These are phyloP conservation scores for Crocidura indochinensis DNA, from an alignment of 2,797 vertebrate genomes.

Conservation along the genomic window DNA sequence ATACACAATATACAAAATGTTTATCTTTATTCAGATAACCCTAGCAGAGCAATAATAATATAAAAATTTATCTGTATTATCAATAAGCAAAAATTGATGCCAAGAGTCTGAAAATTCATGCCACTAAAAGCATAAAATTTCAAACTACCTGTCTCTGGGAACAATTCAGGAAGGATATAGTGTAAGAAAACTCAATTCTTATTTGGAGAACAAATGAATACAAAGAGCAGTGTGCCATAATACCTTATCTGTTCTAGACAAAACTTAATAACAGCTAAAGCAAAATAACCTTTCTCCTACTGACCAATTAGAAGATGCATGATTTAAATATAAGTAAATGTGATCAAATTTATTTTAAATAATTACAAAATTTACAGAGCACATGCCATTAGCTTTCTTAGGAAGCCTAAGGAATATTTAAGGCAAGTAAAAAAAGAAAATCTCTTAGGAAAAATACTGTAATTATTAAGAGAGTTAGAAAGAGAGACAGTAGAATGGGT, in stretches of 20 bases:
- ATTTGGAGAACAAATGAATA: conserved; percentile 60
- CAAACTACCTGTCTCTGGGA: background rate
- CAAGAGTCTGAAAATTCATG: background rate
- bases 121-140: background rate
- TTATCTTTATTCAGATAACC: background rate
- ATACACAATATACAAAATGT: background rate
- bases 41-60: background rate
- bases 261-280: conserved; percentile 54
- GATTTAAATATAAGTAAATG: no score
- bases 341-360: background rate
- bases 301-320: conserved; percentile 4
- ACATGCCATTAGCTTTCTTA: background rate
- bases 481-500: no score
- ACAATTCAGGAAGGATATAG: conserved; percentile 36
- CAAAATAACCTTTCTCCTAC: conserved; percentile 14
- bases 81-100: background rate
- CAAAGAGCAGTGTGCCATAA: conserved; percentile 68
- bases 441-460: background rate
- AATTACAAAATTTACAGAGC: conserved; percentile 18
- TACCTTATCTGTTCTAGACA: conserved; percentile 67
- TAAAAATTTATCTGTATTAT: conserved; percentile 20
- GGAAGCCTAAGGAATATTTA: conserved; percentile 30
- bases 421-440: conserved; percentile 7
- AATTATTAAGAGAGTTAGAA: no score
- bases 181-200: conserved; percentile 13